phyloP scores from a whole-genome alignment of 1,140 invertebrate species.

The Caenorhabditis inopinata region DNA sequence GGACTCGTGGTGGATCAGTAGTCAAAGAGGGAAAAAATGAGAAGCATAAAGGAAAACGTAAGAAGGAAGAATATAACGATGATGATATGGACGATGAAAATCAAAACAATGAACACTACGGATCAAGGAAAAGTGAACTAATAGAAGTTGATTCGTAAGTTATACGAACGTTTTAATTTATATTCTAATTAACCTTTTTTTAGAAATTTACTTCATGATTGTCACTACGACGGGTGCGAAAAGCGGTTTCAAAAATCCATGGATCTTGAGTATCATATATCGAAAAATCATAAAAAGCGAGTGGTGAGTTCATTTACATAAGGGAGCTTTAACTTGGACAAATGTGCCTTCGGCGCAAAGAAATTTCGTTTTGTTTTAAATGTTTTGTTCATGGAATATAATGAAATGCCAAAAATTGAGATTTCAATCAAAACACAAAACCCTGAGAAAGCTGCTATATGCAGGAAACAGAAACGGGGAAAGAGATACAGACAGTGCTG shows the following conservation, averaged over 20 bases:
- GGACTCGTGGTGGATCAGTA: background rate
- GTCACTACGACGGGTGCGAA: background rate
- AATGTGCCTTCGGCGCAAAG: too few species aligned
- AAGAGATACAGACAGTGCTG: too few species aligned
- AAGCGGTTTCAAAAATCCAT: background rate
- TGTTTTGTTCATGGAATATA: too few species aligned
- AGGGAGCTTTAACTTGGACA: too few species aligned
- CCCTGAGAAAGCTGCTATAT: too few species aligned
- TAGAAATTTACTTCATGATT: background rate
- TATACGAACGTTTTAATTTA: background rate
- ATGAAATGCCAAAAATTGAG: too few species aligned
- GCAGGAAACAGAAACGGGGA: too few species aligned
- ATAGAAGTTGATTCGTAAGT: background rate
- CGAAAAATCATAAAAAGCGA: background rate
- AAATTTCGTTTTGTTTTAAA: too few species aligned
- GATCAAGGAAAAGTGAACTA: background rate
- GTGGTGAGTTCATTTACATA: background rate
- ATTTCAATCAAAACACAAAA: too few species aligned
- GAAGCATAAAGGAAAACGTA: background rate
- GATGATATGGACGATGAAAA: background rate
- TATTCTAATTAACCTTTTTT: background rate
- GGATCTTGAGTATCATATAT: conserved; percentile 1
- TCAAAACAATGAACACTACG: background rate
- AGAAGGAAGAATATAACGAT: background rate
- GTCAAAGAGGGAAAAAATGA: background rate